Evolutionary conservation across 2,888 invertebrate species (phyloP).

Genomic region (Ophioninae sp.): DNA sequence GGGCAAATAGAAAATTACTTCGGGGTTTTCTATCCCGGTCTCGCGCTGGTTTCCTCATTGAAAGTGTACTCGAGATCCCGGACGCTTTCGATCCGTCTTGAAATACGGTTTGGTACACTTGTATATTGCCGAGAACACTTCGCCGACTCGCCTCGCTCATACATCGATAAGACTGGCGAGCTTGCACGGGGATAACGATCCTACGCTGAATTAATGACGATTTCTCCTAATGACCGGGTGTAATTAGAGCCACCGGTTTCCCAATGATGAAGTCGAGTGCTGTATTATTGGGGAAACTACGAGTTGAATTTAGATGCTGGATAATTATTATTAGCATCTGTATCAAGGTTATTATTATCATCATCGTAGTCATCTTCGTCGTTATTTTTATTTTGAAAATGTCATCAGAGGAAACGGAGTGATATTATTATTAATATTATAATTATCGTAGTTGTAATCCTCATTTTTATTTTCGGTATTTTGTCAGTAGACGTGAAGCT

Average conservation of each 20-base stretch:
- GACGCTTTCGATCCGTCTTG: slow-evolving; percentile 19
- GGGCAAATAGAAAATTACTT: slow-evolving; percentile 62
- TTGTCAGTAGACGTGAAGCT: no score
- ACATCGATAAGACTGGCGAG: slow-evolving; percentile 40
- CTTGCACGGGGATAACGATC: slow-evolving; percentile 12
- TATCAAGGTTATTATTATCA: no score
- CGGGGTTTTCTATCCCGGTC: slow-evolving; percentile 23
- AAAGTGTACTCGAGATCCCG: slow-evolving; percentile 2
- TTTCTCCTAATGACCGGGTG: slow-evolving; percentile 53
- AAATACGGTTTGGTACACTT: no score
- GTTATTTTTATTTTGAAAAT: no score
- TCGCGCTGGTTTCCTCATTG: background rate
- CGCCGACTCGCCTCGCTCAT: slow-evolving; percentile 3
- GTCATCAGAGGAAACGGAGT: no score
- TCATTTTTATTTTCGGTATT: no score
- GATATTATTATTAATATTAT: no score
- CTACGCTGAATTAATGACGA: slow-evolving; percentile 57
- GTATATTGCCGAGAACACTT: no score
- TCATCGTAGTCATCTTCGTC: no score
- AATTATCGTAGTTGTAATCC: no score
- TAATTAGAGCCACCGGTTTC: slow-evolving; percentile 47
- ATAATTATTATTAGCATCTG: background rate
- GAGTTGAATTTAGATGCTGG: slow-evolving; percentile 4
- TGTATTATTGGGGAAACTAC: slow-evolving; percentile 8
- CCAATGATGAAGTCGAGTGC: slow-evolving; percentile 25